A percentile compares a stretch with the other conserved stretches of the same genome.
Evolutionary conservation across 2,113 vertebrate genomes (phyloP).

Genomic region (Brachirus orientalis): DNA sequence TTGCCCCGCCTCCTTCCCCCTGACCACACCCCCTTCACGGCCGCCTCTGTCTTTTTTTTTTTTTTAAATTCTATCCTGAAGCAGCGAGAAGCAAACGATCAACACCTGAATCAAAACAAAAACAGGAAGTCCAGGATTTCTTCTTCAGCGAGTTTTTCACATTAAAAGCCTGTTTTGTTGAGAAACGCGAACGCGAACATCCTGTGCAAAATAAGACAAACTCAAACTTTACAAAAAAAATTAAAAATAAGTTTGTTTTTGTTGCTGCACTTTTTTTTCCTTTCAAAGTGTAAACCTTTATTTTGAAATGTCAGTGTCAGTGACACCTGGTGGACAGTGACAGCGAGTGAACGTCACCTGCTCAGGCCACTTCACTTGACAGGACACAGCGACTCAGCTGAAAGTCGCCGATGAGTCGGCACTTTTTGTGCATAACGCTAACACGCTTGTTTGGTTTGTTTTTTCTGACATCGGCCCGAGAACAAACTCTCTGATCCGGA

Average conservation of each 20-base stretch:
- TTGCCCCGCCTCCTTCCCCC: background rate
- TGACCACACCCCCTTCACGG: conserved; percentile 17
- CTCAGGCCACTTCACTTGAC: conserved; percentile 3
- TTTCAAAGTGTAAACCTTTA: background rate
- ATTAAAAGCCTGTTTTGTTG: conserved; percentile 8
- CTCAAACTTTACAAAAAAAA: background rate
- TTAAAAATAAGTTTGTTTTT: conserved; percentile 20
- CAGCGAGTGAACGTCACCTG: background rate
- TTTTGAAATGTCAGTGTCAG: background rate
- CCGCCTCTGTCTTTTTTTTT: conserved; percentile 25
- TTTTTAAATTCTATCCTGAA: no score
- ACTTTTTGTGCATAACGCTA: conserved; percentile 30
- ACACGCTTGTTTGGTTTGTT: background rate
- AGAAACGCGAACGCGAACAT: background rate
- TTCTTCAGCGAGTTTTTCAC: conserved; percentile 13
- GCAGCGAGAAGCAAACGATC: no score
- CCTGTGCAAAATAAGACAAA: background rate
- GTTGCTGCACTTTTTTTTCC: background rate
- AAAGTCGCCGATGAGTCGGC: background rate
- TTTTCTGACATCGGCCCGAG: conserved; percentile 19
- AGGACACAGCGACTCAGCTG: conserved; percentile 22
- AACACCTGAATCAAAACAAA: no score
- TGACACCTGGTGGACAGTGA: background rate
- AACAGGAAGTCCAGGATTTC: background rate
- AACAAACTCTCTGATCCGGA: conserved; percentile 28